Conservation (phyloP, 2,113 vertebrate genomes). For the Oceanodroma tethys region DNA sequence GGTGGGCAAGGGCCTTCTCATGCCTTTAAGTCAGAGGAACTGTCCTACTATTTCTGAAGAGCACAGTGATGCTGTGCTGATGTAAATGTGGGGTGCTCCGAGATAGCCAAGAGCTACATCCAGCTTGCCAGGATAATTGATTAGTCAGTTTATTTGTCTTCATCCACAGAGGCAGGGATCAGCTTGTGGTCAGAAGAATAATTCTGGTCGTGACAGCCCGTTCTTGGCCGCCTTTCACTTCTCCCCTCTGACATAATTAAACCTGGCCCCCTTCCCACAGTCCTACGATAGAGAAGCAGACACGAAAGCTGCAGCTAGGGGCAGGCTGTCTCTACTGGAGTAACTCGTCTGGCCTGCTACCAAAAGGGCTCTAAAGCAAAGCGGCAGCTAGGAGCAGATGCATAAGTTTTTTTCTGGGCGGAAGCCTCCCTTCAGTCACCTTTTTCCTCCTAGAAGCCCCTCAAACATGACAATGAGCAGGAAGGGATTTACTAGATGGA, state of each 20-base stretch:
- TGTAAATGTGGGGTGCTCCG: not conserved
- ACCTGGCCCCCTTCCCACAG: not conserved
- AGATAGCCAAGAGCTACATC: not conserved
- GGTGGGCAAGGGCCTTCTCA: not conserved
- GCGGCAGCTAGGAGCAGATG: too few relatives aligned
- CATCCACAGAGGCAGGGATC: slow-evolving; percentile 3
- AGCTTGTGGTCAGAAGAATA: slow-evolving; percentile 1
- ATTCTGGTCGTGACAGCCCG: not conserved
- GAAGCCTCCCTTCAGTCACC: not conserved
- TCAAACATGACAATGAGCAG: not conserved
- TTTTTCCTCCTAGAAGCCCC: not conserved
- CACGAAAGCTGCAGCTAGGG: not conserved
- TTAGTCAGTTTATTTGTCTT: slow-evolving; percentile 1
- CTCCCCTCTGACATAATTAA: not conserved
- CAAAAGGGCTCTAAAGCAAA: not conserved
- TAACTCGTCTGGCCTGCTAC: accelerated
- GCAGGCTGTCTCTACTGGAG: not conserved
- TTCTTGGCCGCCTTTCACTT: not conserved
- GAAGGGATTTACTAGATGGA: not conserved
- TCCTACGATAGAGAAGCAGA: not conserved
- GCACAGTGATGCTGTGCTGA: not conserved
- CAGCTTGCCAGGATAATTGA: not conserved
- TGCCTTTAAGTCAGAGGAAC: not conserved
- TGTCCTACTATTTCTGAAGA: not conserved
- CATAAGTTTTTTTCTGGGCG: accelerated